Evolutionary conservation across 2,797 vertebrate species (phyloP).

Genomic region (Gila robusta): DNA sequence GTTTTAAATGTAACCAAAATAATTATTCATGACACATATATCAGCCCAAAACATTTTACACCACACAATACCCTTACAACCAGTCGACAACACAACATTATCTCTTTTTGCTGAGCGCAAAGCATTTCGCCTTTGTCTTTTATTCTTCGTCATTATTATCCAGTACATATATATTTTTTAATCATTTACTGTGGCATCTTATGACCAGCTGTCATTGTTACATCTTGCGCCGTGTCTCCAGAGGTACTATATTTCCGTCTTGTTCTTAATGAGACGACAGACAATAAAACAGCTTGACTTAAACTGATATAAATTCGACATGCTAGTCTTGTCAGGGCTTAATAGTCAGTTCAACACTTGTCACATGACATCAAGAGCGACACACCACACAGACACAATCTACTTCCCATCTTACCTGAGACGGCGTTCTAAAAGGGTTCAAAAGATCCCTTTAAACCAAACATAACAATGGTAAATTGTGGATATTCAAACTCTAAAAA

Average conservation of each 20-base stretch:
- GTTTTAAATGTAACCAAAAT: slow-evolving; percentile 15
- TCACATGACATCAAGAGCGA: slow-evolving; percentile 33
- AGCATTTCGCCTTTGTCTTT: background rate
- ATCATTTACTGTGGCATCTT: slow-evolving; percentile 17
- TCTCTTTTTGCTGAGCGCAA: background rate
- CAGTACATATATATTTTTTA: background rate
- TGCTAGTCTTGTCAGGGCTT: slow-evolving; percentile 17
- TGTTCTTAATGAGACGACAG: slow-evolving; percentile 22
- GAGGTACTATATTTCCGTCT: background rate
- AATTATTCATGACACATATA: slow-evolving; percentile 2
- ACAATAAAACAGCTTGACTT: slow-evolving; percentile 25
- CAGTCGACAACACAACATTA: background rate
- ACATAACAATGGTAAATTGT: background rate
- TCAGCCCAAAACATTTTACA: slow-evolving; percentile 10
- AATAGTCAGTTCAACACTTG: slow-evolving; percentile 23
- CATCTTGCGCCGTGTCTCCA: background rate
- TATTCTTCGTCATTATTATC: background rate
- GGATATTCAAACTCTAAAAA: background rate
- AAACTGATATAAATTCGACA: slow-evolving; percentile 7
- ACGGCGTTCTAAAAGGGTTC: background rate
- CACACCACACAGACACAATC: background rate
- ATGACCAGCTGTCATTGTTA: slow-evolving; percentile 25
- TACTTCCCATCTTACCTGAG: background rate
- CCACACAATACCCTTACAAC: background rate
- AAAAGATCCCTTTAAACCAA: background rate